Evolutionary conservation across 2,797 vertebrate species (phyloP).

Genomic region (Gambelia wislizenii): DNA sequence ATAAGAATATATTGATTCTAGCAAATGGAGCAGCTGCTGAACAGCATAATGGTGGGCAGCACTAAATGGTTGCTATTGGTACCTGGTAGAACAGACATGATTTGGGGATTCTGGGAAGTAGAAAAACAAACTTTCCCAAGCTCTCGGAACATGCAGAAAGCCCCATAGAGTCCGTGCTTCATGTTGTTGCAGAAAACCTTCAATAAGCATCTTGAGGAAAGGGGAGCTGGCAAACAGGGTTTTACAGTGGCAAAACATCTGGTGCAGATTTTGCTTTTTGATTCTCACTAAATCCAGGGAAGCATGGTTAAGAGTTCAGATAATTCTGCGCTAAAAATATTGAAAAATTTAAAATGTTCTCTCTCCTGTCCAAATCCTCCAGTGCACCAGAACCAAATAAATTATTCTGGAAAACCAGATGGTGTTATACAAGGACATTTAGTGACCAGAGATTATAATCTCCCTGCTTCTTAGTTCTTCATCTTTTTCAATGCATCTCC

Average conservation of each 20-base stretch:
- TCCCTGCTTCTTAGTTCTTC: not conserved
- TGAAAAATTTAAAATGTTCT: no score
- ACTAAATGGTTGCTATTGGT: not conserved
- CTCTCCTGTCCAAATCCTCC: no score
- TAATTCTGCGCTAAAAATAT: no score
- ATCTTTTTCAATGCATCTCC: not conserved
- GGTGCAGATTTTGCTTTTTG: no score
- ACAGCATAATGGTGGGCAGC: no score
- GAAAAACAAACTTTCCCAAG: no score
- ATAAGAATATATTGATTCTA: not conserved
- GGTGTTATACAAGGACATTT: not conserved
- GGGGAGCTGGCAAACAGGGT: no score
- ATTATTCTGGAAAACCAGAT: not conserved
- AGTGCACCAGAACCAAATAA: no score
- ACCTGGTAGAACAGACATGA: not conserved
- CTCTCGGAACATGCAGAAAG: not conserved
- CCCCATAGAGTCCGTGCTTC: not conserved
- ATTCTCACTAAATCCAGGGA: no score
- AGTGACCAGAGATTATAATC: not conserved
- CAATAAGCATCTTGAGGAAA: no score
- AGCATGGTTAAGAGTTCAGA: no score
- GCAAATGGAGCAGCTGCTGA: not conserved
- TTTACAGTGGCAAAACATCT: no score
- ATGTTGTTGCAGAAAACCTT: not conserved
- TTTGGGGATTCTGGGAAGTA: not conserved